These are phyloP conservation scores for Acyrthosiphon pisum DNA, from an alignment of 1,140 invertebrate species.

Conservation along the genomic window DNA sequence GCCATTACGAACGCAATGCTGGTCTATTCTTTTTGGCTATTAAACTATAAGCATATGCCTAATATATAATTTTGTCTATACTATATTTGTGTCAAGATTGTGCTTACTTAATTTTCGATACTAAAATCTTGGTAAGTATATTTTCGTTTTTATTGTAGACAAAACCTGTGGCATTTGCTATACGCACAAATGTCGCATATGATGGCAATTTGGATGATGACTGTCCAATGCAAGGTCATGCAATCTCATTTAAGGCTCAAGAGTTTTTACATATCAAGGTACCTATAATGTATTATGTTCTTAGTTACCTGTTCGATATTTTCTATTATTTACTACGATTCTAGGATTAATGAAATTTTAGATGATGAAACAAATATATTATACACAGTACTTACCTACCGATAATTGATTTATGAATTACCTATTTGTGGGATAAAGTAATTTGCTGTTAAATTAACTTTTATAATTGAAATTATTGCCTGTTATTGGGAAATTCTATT, in stretches of 20 bases:
- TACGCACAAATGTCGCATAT: slow-evolving; percentile 98
- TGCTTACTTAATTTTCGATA: neutral
- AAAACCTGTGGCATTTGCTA: slow-evolving; percentile 98
- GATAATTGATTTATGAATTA: neutral
- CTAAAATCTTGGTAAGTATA: neutral
- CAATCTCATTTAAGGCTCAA: slow-evolving; percentile 94
- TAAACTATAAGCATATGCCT: neutral
- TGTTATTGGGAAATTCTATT: neutral
- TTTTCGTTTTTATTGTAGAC: slow-evolving; percentile 69
- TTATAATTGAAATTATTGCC: neutral
- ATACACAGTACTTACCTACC: neutral
- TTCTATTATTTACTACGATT: neutral
- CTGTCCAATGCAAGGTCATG: slow-evolving; percentile 96
- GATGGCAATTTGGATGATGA: slow-evolving; percentile 96
- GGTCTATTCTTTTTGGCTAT: neutral
- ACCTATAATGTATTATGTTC: slow-evolving; percentile 61
- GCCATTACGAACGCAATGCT: neutral
- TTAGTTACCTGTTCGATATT: neutral
- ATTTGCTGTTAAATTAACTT: neutral
- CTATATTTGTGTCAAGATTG: neutral
- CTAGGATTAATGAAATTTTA: neutral
- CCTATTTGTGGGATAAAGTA: neutral
- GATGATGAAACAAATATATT: neutral
- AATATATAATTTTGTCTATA: neutral
- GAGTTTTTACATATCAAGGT: slow-evolving; percentile 99